phyloP scores from a whole-genome alignment of 1,140 invertebrate species.

The Achroia grisella region DNA sequence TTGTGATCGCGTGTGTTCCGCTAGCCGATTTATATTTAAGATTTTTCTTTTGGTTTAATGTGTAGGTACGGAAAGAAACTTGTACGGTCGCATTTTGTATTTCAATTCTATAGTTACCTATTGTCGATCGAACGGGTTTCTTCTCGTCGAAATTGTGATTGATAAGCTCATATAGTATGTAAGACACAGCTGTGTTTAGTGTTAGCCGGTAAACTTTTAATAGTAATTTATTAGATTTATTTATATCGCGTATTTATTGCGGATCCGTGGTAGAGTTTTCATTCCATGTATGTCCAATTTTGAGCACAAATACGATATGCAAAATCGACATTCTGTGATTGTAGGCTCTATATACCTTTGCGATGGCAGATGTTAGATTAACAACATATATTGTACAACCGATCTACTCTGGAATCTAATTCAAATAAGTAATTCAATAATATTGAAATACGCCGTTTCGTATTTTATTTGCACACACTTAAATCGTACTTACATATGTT shows the following conservation, averaged over 20 bases:
- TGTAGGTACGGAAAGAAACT: conserved; percentile 1
- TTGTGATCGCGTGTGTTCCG: conserved; percentile 50
- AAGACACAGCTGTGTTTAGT: conserved; percentile 40
- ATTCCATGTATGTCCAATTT: conserved; percentile 61
- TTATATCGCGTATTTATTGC: conserved; percentile 56
- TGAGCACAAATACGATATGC: conserved; percentile 62
- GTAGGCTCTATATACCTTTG: conserved; percentile 35
- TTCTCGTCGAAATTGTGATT: conserved; percentile 35
- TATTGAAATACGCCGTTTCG: no score
- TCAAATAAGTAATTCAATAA: no score
- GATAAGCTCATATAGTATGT: conserved; percentile 45
- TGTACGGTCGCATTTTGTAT: conserved; percentile 1
- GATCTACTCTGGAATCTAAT: no score
- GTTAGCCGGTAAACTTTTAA: conserved; percentile 25
- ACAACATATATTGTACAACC: no score
- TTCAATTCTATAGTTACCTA: conserved; percentile 15
- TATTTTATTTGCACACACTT: no score
- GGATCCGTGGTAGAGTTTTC: conserved; percentile 56
- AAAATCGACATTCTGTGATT: conserved; percentile 62
- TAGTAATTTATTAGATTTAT: conserved; percentile 58
- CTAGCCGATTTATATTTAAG: conserved; percentile 16
- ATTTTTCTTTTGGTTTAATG: neutral
- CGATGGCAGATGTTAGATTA: no score
- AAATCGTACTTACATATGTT: no score
- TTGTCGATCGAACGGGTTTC: neutral